These are phyloP conservation scores for Tetragnatha montana DNA, from an alignment of 2,888 invertebrate species.

Conservation along the genomic window DNA sequence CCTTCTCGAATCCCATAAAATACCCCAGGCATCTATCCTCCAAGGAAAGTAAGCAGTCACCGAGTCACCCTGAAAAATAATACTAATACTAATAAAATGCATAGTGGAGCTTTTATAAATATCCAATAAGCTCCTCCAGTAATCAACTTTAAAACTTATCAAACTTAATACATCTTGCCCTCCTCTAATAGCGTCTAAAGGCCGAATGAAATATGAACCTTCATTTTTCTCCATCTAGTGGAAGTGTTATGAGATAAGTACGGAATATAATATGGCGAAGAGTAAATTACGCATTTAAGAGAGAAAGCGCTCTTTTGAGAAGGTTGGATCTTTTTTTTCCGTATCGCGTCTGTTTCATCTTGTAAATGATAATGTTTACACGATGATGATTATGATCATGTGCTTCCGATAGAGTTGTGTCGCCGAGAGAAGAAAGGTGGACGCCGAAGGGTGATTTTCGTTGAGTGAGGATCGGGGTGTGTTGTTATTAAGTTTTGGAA, in stretches of 20 bases:
- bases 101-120: constrained; percentile 32
- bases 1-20: constrained; percentile 21
- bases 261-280: constrained; percentile 33
- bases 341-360: not conserved
- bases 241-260: constrained; percentile 39
- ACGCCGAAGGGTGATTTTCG: not conserved
- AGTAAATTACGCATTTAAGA: constrained; percentile 57
- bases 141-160: constrained; percentile 54
- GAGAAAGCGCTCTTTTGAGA: constrained; percentile 14
- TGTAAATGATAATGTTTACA: constrained; percentile 48
- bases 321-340: not conserved
- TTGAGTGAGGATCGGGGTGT: not conserved
- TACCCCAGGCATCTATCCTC: constrained; percentile 1
- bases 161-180: constrained; percentile 58
- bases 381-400: constrained; percentile 47
- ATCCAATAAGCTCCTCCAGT: constrained; percentile 39
- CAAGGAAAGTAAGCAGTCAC: not conserved
- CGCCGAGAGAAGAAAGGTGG: not conserved
- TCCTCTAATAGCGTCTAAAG: constrained; percentile 16
- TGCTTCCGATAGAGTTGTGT: constrained; percentile 8
- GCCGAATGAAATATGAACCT: constrained; percentile 23
- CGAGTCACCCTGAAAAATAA: not conserved
- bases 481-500: not conserved
- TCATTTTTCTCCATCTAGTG: constrained; percentile 23
- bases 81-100: not conserved